Evolutionary conservation across 1,140 invertebrate species (phyloP).

Genomic region (Megathymus violae): DNA sequence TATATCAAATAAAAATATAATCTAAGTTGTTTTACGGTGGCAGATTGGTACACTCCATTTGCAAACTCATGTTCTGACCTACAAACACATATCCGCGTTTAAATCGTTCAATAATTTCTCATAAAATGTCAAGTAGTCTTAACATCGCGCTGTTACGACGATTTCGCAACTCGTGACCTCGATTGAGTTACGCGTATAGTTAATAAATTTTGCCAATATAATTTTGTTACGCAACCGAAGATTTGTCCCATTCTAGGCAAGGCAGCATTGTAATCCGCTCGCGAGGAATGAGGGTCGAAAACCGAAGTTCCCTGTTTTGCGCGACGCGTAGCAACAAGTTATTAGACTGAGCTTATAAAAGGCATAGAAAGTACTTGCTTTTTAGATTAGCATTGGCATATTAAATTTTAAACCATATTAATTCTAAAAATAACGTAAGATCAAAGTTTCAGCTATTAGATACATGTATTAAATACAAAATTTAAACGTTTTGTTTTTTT

Average conservation of each 20-base stretch:
- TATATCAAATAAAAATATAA: too few species aligned
- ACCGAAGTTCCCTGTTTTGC: background rate
- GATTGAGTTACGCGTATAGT: slow-evolving; percentile 45
- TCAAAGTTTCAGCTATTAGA: too few species aligned
- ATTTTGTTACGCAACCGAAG: slow-evolving; percentile 46
- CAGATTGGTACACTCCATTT: slow-evolving; percentile 1
- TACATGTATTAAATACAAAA: too few species aligned
- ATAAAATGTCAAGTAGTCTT: slow-evolving; percentile 24
- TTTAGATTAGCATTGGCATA: too few species aligned
- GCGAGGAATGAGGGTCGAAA: background rate
- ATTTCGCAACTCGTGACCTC: slow-evolving; percentile 58
- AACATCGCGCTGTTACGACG: slow-evolving; percentile 10
- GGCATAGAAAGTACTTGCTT: too few species aligned
- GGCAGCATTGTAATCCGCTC: slow-evolving; percentile 1
- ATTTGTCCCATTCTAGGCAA: slow-evolving; percentile 25
- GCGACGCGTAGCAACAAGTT: background rate
- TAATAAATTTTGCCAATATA: slow-evolving; percentile 52
- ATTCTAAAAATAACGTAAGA: too few species aligned
- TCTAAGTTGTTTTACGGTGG: slow-evolving; percentile 2
- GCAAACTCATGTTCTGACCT: slow-evolving; percentile 12
- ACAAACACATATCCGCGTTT: slow-evolving; percentile 26
- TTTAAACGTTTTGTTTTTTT: too few species aligned
- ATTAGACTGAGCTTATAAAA: too few species aligned
- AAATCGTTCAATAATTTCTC: slow-evolving; percentile 27
- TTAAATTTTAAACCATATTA: too few species aligned